Percentiles rank a stretch among this genome's conserved stretches.
Conservation (phyloP, 2,113 vertebrate species). For the Dryoscopus gambensis region DNA sequence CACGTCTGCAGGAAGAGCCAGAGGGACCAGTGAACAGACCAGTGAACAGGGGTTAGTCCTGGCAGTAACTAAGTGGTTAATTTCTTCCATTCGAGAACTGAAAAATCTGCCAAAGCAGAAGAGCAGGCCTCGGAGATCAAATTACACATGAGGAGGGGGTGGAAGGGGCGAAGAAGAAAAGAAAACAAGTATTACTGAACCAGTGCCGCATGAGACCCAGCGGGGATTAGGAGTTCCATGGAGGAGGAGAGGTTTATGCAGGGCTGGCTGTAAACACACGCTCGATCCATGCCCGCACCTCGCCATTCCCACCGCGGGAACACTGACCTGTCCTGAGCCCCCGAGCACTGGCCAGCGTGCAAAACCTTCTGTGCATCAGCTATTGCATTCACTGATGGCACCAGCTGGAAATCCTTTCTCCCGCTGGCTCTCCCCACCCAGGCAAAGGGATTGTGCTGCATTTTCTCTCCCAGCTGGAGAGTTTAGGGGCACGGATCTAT, state of each 20-base stretch:
- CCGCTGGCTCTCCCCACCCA: background rate
- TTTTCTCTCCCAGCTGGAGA: background rate
- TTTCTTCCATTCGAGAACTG: conserved; percentile 49
- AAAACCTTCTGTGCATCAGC: background rate
- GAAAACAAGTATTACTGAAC: conserved; percentile 64
- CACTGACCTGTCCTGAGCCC: background rate
- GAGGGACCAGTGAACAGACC: background rate
- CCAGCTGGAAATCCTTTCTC: background rate
- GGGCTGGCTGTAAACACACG: background rate
- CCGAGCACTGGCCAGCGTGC: background rate
- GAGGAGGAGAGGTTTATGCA: conserved; percentile 7
- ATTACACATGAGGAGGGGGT: conserved; percentile 72
- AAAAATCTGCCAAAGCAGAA: conserved; percentile 68
- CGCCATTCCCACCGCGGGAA: background rate
- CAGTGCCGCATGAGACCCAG: conserved; percentile 32
- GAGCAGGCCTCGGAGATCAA: conserved; percentile 71
- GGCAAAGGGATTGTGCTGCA: background rate
- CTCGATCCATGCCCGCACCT: background rate
- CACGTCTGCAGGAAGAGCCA: background rate
- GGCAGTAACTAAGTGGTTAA: conserved; percentile 69
- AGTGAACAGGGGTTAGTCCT: background rate
- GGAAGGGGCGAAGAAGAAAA: conserved; percentile 58
- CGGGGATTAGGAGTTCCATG: conserved; percentile 25
- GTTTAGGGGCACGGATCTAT: background rate
- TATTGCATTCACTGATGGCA: background rate